Percentiles rank a stretch among this genome's conserved stretches.
phyloP scores from a whole-genome alignment of 2,888 invertebrate species.

The Calliphora vomitoria region DNA sequence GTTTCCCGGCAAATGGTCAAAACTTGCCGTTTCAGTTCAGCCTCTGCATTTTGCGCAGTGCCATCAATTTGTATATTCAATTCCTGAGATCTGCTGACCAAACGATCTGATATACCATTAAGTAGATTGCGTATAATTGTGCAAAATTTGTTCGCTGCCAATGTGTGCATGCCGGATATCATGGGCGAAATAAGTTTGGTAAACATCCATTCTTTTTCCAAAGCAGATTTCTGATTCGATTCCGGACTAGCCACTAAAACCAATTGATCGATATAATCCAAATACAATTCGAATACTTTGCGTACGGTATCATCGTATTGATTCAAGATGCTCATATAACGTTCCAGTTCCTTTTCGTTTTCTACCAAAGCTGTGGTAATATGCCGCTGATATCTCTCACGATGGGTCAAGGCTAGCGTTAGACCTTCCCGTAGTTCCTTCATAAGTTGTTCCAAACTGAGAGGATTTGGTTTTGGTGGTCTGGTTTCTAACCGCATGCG shows the following conservation, averaged over 20 bases:
- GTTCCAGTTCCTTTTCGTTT: conserved; percentile 84
- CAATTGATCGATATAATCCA: conserved; percentile 94
- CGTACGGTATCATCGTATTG: conserved; percentile 92
- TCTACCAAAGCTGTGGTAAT: conserved; percentile 87
- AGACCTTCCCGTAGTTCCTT: conserved; percentile 96
- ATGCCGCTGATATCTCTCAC: conserved; percentile 90
- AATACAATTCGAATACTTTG: conserved; percentile 91
- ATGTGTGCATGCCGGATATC: conserved; percentile 89
- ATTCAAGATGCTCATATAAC: conserved; percentile 87
- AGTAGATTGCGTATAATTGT: conserved; percentile 85
- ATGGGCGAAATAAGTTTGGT: conserved; percentile 91
- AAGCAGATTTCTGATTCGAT: conserved; percentile 88
- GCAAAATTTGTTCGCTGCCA: conserved; percentile 92
- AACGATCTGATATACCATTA: conserved; percentile 84
- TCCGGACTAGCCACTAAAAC: conserved; percentile 86
- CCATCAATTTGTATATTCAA: conserved; percentile 82
- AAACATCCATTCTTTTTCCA: conserved; percentile 96
- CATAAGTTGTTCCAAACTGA: conserved; percentile 94
- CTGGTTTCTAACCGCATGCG: conserved; percentile 93
- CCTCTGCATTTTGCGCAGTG: conserved; percentile 80
- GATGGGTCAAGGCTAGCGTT: conserved; percentile 92
- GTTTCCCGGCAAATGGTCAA: conserved; percentile 89
- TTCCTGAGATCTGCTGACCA: conserved; percentile 85
- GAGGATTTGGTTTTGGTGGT: conserved; percentile 92
- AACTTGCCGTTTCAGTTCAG: conserved; percentile 83